Evolutionary conservation across 23 tunicate genomes (phyloP).

Genomic region (Pegea sp.): DNA sequence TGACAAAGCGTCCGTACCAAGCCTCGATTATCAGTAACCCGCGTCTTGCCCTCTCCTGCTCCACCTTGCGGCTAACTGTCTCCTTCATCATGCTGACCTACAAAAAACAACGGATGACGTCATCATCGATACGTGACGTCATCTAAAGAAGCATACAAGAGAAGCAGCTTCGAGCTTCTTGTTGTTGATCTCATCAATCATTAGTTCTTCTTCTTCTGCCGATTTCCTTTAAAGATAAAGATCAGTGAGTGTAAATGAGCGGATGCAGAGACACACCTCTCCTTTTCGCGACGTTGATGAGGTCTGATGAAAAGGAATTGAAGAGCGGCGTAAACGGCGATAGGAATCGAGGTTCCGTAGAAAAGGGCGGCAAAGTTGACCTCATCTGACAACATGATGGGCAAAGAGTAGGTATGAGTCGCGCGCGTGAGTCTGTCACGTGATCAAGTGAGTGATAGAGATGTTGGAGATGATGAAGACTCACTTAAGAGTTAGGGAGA

Average conservation of each 20-base stretch:
- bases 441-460: not conserved
- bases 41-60: slow-evolving; percentile 18
- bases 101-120: no score
- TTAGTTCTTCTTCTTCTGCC: slow-evolving; percentile 27
- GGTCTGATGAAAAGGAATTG: slow-evolving; percentile 46
- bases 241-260: not conserved
- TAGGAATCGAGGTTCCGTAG: slow-evolving; percentile 59
- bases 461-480: not conserved
- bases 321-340: slow-evolving; percentile 27
- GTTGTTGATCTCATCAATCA: slow-evolving; percentile 15
- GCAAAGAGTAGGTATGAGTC: slow-evolving; percentile 55
- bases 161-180: slow-evolving; percentile 36
- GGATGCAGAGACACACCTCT: slow-evolving; percentile 38
- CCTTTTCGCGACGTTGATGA: slow-evolving; percentile 24
- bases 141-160: slow-evolving; percentile 11
- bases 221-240: slow-evolving; percentile 17
- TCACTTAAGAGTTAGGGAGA: slow-evolving; percentile 39
- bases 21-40: slow-evolving; percentile 69
- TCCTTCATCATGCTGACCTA: slow-evolving; percentile 69
- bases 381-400: slow-evolving; percentile 68
- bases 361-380: slow-evolving; percentile 51
- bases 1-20: slow-evolving; percentile 62
- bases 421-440: slow-evolving; percentile 49
- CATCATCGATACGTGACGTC: not conserved
- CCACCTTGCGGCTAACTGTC: slow-evolving; percentile 36